Percentiles rank a stretch among this genome's conserved stretches.
phyloP scores from a whole-genome alignment of 2,113 vertebrate species.

The Collichthys lucidus region DNA sequence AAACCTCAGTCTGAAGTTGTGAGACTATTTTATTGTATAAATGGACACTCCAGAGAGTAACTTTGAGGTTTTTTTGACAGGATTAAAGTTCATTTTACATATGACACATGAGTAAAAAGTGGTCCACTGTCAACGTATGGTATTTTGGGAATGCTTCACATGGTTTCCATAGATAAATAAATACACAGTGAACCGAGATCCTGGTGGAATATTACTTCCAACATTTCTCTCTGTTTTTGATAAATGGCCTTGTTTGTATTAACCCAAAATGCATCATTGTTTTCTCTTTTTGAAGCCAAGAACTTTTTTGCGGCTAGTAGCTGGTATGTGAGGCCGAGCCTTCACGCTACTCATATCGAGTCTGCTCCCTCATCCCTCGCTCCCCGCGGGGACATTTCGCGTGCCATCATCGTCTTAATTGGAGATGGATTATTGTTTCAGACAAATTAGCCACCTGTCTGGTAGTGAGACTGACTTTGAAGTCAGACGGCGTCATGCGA shows the following conservation, averaged over 20 bases:
- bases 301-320: slow-evolving; percentile 62
- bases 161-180: slow-evolving; percentile 53
- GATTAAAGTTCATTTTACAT: not conserved
- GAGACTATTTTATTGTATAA: not conserved
- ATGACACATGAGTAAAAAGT: not conserved
- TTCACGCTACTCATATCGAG: slow-evolving; percentile 42
- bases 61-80: not conserved
- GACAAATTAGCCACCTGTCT: slow-evolving; percentile 53
- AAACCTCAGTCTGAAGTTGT: not conserved
- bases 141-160: slow-evolving; percentile 36
- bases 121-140: not conserved
- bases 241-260: slow-evolving; percentile 45
- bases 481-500: not conserved
- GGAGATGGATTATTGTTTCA: slow-evolving; percentile 35
- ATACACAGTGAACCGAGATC: slow-evolving; percentile 29
- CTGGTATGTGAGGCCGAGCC: slow-evolving; percentile 56
- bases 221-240: slow-evolving; percentile 48
- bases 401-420: slow-evolving; percentile 51
- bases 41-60: not conserved
- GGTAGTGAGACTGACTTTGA: slow-evolving; percentile 37
- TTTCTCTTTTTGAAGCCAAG: slow-evolving; percentile 35
- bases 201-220: slow-evolving; percentile 37
- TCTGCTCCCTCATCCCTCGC: slow-evolving; percentile 29
- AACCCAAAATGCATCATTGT: slow-evolving; percentile 41
- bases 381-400: slow-evolving; percentile 23